Percentiles rank a stretch among this genome's conserved stretches.
These are phyloP conservation scores for Chaetodon trifascialis DNA, from an alignment of 2,113 vertebrate genomes.

Conservation along the genomic window DNA sequence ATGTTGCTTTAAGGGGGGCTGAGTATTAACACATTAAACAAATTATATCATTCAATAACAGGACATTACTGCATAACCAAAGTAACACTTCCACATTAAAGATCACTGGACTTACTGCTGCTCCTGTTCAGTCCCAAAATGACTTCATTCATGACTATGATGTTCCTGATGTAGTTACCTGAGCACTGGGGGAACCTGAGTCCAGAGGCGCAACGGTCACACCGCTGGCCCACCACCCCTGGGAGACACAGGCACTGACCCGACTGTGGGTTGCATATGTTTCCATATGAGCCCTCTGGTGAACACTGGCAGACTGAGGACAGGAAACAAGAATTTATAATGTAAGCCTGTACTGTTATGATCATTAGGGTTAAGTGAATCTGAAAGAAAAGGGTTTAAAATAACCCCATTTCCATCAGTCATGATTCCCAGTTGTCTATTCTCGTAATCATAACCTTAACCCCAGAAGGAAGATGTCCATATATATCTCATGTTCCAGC, in stretches of 20 bases:
- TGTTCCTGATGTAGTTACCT: constrained; percentile 77
- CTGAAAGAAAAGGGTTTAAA: neutral
- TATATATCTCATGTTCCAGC: constrained; percentile 39
- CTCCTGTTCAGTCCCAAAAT: neutral
- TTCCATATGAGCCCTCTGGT: constrained; percentile 80
- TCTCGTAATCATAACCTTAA: constrained; percentile 14
- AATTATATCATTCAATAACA: neutral
- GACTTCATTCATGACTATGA: neutral
- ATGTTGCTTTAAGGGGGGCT: neutral
- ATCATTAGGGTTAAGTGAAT: neutral
- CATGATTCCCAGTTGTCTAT: constrained; percentile 55
- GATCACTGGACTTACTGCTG: neutral
- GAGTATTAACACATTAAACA: neutral
- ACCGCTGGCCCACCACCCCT: constrained; percentile 84
- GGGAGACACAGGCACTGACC: constrained; percentile 88
- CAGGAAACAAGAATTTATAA: constrained; percentile 2
- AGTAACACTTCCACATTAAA: neutral
- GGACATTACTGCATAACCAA: neutral
- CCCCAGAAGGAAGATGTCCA: constrained; percentile 51
- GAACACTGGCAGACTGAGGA: constrained; percentile 89
- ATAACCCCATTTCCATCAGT: constrained; percentile 8
- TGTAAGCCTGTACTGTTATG: neutral
- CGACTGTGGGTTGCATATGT: constrained; percentile 76
- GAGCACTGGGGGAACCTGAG: constrained; percentile 87
- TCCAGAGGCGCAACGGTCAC: constrained; percentile 86